These are phyloP conservation scores for Xenentodon cancila DNA, from an alignment of 2,797 vertebrate species.

Conservation along the genomic window DNA sequence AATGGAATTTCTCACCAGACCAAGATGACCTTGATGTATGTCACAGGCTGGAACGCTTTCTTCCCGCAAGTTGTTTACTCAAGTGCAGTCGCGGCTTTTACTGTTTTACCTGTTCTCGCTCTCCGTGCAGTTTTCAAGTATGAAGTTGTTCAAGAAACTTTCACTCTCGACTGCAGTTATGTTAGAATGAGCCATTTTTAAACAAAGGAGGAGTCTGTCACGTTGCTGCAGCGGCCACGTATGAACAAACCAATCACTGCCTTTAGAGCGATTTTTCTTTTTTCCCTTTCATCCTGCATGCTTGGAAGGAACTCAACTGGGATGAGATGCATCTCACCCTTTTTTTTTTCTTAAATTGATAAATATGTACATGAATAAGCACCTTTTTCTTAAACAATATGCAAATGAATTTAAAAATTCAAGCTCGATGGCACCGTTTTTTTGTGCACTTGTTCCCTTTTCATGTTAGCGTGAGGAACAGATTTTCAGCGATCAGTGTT, in stretches of 20 bases:
- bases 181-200: background rate
- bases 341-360: no score
- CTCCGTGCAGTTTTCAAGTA: no score
- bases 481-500: slow-evolving; percentile 11
- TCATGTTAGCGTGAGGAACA: background rate
- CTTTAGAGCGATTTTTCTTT: no score
- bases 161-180: background rate
- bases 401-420: background rate
- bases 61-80: background rate
- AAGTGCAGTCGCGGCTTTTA: background rate
- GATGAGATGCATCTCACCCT: no score
- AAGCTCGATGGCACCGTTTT: no score
- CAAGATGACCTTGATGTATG: background rate
- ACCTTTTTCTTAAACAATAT: background rate
- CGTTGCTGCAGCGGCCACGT: background rate
- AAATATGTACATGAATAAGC: background rate
- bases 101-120: background rate
- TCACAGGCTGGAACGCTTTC: background rate
- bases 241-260: background rate
- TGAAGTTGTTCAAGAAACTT: no score
- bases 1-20: slow-evolving; percentile 1
- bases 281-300: background rate
- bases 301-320: background rate
- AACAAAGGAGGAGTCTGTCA: background rate
- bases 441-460: background rate